Evolutionary conservation across 1,140 invertebrate species (phyloP).

Genomic region (Drosophila arizonae): DNA sequence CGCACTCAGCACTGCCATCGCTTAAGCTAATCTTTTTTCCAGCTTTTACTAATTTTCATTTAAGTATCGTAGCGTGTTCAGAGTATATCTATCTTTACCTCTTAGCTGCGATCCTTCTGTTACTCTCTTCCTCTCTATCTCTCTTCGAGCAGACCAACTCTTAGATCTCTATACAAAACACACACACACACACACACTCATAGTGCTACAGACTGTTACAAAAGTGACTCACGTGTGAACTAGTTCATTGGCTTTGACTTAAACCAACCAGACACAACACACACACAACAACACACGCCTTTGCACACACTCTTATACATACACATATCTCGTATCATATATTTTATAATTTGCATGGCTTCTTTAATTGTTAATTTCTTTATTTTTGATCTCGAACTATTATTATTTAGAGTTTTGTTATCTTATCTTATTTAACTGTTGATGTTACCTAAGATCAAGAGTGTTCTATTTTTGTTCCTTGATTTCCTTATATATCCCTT

Average conservation of each 20-base stretch:
- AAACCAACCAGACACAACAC: slow-evolving; percentile 5
- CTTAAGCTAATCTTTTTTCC: slow-evolving; percentile 42
- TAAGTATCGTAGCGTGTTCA: slow-evolving; percentile 20
- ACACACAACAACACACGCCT: background rate
- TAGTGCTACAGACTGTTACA: slow-evolving; percentile 2
- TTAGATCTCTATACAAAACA: slow-evolving; percentile 38
- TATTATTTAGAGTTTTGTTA: slow-evolving; percentile 28
- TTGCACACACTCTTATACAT: slow-evolving; percentile 5
- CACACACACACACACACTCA: slow-evolving; percentile 1
- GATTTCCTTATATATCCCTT: slow-evolving; percentile 41
- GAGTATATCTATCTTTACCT: slow-evolving; percentile 25
- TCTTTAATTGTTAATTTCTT: slow-evolving; percentile 62
- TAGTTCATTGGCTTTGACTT: slow-evolving; percentile 22
- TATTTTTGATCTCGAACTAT: slow-evolving; percentile 26
- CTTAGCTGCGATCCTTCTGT: slow-evolving; percentile 35
- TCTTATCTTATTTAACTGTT: slow-evolving; percentile 52
- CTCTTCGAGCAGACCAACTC: slow-evolving; percentile 17
- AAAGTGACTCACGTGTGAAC: background rate
- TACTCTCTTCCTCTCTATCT: slow-evolving; percentile 20
- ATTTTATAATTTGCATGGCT: slow-evolving; percentile 68
- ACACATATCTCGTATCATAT: slow-evolving; percentile 41
- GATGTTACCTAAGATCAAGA: slow-evolving; percentile 51
- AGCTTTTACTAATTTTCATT: slow-evolving; percentile 42
- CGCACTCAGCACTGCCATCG: slow-evolving; percentile 35
- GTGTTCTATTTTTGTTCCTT: slow-evolving; percentile 40